Evolutionary conservation across 2,797 vertebrate species (phyloP), one percentile per base, ranked within the genome.

Genomic region (Chloroceryle amazona): DNA sequence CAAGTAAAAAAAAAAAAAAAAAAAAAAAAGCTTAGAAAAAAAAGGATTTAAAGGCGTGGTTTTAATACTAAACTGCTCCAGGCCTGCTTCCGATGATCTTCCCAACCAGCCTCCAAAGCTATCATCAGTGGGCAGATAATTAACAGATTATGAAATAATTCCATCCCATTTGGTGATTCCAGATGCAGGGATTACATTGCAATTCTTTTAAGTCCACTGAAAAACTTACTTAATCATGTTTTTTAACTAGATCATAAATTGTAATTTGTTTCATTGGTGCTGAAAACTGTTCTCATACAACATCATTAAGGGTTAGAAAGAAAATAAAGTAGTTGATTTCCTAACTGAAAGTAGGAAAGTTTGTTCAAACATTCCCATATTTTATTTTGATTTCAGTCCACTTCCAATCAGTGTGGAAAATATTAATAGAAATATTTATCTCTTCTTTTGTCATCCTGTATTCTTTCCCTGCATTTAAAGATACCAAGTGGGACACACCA

Each of bases 241-340:
- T 96, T 96, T 95, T 54, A 81, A 92, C 73, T 74, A 95, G 44
- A 73, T 54, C 21, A 60, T 94, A 90, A 91, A 81, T 75, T 90
- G 62, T 57, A 60, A 78, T 73, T 55, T 72, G 41, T 86, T 95
- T 97, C 31, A 87, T 83, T 86, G 57, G 65, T 66, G 60, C 29
- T 90, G 42, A 70, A 80, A 92, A 96, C 67, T 66, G 11, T n/a
- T 72, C 52, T 62, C 14, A 19, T 70, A 63, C 47, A 63, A 52
- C 85, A 62, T 81, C 63, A 70, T 61, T 84, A 91, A 89, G 35
- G 28, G 44, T 58, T 73, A 83, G 35, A 73, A 42, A 90, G n/a
- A 63, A 93, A 81, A 89, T 33, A 94, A 93, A 63, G 57, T 51
- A 19, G 84, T 93, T 89, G 39, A 63, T 86, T 85, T 87, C 42